Base-by-base conservation (phyloP, 2,797 vertebrate genomes). In the Melanotaenia boesemani region DNA sequence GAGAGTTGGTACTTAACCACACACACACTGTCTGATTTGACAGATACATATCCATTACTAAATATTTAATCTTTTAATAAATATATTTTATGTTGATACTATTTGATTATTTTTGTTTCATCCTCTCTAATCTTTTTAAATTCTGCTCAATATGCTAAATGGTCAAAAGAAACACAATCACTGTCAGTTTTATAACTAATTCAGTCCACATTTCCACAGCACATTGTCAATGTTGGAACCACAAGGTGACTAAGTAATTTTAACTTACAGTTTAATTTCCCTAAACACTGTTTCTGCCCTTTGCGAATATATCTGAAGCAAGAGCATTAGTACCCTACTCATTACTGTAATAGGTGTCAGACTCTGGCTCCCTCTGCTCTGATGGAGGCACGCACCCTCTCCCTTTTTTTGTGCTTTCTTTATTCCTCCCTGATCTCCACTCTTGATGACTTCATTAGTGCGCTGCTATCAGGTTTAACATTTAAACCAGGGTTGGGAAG, bases 381-480 rank as follows among this genome's bases (percentile, higher is more conserved):
- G 82, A 87, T 74, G 67, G 73, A 83, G 73, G 65, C 50, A 5
- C 67, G 71, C 74, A 13, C 81, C 67, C 63, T 67, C 74, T 55
- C 60, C 52, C 39, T 24, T 63, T 24, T 63, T 65, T 61, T 58
- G 63, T 44, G 1, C 67, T 36, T 32, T 79, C 50, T 66, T 54
- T 77, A 61, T 63, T 62, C 76, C 68, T 39, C 58, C 56, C 52
- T 57, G 83, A 77, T 81, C 88, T 80, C 85, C 77, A 80, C 81
- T 83, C 88, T 83, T 78, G 80, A 89, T 89, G 90, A 92, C 92
- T 94, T 94, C 91, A 95, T 95, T 93, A 95, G 91, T 73, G 88
- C 85, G 72, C 88, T 83, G 90, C 90, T 92, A 88, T 85, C 89
- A 89, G 90, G 88, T 93, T 92, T 95, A 95, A 95, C 94, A 95